Percentiles rank a stretch among this genome's conserved stretches.
These are phyloP conservation scores for Euclidia mi DNA, from an alignment of 2,888 invertebrate genomes.

Conservation along the genomic window DNA sequence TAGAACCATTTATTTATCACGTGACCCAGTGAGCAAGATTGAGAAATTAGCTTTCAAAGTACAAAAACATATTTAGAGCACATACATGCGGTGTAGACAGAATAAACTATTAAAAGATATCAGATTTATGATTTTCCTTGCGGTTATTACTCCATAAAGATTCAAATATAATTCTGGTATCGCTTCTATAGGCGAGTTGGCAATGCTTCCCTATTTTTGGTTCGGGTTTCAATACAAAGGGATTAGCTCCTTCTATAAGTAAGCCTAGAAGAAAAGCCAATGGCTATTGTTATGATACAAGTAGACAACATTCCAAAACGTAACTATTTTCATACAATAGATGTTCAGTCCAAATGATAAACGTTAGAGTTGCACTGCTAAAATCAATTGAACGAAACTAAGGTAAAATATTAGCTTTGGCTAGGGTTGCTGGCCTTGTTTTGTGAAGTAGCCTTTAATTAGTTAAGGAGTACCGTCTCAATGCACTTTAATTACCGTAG, in stretches of 20 bases:
- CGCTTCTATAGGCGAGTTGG: conserved; percentile 23
- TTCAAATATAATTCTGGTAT: conserved; percentile 35
- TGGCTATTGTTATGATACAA: background rate
- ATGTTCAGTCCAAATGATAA: background rate
- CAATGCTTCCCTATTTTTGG: conserved; percentile 35
- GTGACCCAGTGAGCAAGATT: too few relatives aligned
- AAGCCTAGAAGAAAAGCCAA: background rate
- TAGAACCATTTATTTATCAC: too few relatives aligned
- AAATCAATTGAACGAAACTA: conserved; percentile 35
- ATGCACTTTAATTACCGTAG: too few relatives aligned
- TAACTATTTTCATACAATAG: background rate
- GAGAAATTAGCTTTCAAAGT: too few relatives aligned
- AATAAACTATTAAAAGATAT: too few relatives aligned
- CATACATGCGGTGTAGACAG: too few relatives aligned
- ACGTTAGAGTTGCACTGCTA: conserved; percentile 11
- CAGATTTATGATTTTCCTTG: background rate
- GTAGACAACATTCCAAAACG: conserved; percentile 3
- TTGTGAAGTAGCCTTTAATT: too few relatives aligned
- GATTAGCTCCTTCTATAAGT: too few relatives aligned
- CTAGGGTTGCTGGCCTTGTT: too few relatives aligned
- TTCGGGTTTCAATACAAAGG: too few relatives aligned
- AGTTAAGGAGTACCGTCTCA: too few relatives aligned
- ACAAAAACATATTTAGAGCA: too few relatives aligned
- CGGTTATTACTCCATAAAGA: conserved; percentile 31
- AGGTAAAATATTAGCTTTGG: conserved; percentile 40